Base-by-base conservation (phyloP, 2,797 vertebrate species). In the Danio aesculapii region DNA sequence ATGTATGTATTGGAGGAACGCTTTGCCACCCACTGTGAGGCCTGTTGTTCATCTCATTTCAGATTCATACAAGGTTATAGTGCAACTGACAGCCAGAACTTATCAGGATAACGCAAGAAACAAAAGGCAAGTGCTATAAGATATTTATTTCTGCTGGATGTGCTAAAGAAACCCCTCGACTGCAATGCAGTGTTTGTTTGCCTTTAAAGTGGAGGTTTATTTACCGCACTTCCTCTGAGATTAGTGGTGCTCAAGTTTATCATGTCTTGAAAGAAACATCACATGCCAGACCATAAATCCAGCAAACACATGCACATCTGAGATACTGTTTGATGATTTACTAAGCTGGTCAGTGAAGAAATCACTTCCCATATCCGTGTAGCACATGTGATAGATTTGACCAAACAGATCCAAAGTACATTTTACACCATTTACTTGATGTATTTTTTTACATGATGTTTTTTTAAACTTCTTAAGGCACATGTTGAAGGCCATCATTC, bases 21-120 rank as follows among this genome's bases (percentile, higher is more conserved):
- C 55, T 49, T 17, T 61, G 46, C 57, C 47, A 62, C 30, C 13
- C 16, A 52, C 13, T 50, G 16, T 70, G 46, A 71, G 47, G 19
- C 63, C 63, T 47, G 64, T 77, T 77, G 11, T 66, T 55, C 19
- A 57, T 44, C 50, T 77, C 16, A n/a, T 68, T 58, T 77, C 13
- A 19, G 53, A 58, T 68, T 77, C 63, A 58, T 59, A 67, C 10
- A 66, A 77, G 64, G 16, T 59, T 59, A 59, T 41, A 49, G 10
- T 50, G 44, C 53, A 68, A 14, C 53, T 47, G 75, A 77, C 41
- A 59, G 43, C 63, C 57, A 58, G 53, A 71, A 17, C 69, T n/a
- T 57, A n/a, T 44, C 39, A 30, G 55, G 43, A 73, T 73, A 73
- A 19, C 43, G n/a, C 19, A 21, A 61, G 53, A 61, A 47, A 69